phyloP scores from a whole-genome alignment of 2,888 invertebrate species.

The Coleophora flavipennella region DNA sequence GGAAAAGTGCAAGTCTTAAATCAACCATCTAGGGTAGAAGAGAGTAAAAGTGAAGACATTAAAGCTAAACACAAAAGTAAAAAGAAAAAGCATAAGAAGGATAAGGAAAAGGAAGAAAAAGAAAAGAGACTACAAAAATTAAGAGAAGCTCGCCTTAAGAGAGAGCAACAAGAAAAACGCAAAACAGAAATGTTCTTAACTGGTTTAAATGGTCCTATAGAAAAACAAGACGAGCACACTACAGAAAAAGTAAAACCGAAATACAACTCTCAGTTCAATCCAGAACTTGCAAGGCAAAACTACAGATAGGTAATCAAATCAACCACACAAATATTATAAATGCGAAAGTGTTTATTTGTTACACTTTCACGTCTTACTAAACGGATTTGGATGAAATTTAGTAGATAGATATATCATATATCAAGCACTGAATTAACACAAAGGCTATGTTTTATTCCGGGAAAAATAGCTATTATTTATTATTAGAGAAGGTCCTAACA shows the following conservation, averaged over 20 bases:
- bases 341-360: not conserved
- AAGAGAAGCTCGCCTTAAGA: slow-evolving; percentile 82
- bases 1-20: slow-evolving; percentile 5
- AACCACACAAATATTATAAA: not conserved
- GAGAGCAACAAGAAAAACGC: slow-evolving; percentile 85
- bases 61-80: slow-evolving; percentile 11
- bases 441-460: no score
- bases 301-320: slow-evolving; percentile 34
- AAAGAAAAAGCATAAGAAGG: slow-evolving; percentile 13
- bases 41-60: slow-evolving; percentile 12
- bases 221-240: slow-evolving; percentile 17
- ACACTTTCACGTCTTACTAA: no score
- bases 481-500: no score
- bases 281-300: slow-evolving; percentile 89
- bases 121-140: slow-evolving; percentile 74
- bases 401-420: no score
- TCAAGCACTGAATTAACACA: no score
- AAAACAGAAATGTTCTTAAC: slow-evolving; percentile 80
- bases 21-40: slow-evolving; percentile 15
- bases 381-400: no score
- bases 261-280: slow-evolving; percentile 98
- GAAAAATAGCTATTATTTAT: no score
- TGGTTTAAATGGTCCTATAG: slow-evolving; percentile 63
- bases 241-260: slow-evolving; percentile 75
- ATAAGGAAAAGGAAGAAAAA: slow-evolving; percentile 33